Conservation (phyloP, 2,888 invertebrate species). For the Lingula anatina region DNA sequence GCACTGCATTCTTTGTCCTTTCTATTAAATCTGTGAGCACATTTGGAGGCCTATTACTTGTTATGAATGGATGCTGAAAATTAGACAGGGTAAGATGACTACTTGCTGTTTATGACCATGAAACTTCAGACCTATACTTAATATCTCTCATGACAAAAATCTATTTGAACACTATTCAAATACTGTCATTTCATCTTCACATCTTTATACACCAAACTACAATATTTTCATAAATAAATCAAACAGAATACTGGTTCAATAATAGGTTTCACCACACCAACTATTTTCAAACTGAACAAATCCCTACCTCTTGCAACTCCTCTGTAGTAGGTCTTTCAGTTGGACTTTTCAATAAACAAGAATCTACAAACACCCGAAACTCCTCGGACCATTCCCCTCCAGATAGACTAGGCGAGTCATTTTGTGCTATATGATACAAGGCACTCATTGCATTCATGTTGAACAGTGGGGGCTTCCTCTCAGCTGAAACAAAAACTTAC, state of each 20-base stretch:
- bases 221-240: too few species aligned
- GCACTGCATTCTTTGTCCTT: conserved; percentile 88
- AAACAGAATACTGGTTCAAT: too few species aligned
- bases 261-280: too few species aligned
- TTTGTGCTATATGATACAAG: conserved; percentile 99
- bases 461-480: conserved; percentile 94
- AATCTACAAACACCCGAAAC: conserved; percentile 91
- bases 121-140: too few species aligned
- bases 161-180: too few species aligned
- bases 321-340: conserved; percentile 81
- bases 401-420: conserved; percentile 84
- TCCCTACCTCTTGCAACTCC: conserved; percentile 63
- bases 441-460: conserved; percentile 99
- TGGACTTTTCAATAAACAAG: conserved; percentile 91
- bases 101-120: background rate
- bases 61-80: conserved; percentile 75
- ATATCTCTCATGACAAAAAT: too few species aligned
- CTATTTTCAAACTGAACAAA: background rate
- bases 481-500: conserved; percentile 64
- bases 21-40: conserved; percentile 90
- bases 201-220: too few species aligned
- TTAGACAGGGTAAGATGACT: conserved; percentile 4
- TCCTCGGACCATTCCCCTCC: conserved; percentile 62
- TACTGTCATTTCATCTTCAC: too few species aligned
- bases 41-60: conserved; percentile 71